Evolutionary conservation across 2,888 invertebrate species (phyloP).

Genomic region (Campoletis raptor): DNA sequence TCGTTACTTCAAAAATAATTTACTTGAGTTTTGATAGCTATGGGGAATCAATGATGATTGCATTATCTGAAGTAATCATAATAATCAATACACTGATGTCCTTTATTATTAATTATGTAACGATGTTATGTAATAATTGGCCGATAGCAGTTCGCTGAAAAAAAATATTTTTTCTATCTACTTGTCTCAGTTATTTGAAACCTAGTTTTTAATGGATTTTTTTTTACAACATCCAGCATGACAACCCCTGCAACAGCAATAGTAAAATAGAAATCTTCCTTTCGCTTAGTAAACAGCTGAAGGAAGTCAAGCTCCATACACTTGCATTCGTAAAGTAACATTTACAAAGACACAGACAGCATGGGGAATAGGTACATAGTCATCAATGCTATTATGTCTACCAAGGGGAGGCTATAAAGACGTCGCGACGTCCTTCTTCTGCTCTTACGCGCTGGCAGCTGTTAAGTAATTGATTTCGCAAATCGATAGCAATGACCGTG

Average conservation of each 20-base stretch:
- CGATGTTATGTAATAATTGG: not conserved
- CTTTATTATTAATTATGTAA: not conserved
- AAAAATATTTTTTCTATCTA: conserved; percentile 14
- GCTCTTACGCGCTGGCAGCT: conserved; percentile 58
- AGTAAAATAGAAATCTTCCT: conserved; percentile 34
- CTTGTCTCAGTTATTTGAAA: not conserved
- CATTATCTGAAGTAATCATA: not conserved
- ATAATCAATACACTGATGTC: not conserved
- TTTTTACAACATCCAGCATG: conserved; percentile 8
- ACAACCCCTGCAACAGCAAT: conserved; percentile 1
- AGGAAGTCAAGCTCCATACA: conserved; percentile 19
- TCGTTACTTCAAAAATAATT: not conserved
- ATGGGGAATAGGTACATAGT: conserved; percentile 2
- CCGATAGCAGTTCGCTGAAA: not conserved
- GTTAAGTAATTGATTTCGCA: conserved; percentile 71
- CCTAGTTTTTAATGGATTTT: conserved; percentile 6
- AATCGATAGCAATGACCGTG: conserved; percentile 69
- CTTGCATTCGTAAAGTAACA: not conserved
- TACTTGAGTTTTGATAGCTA: not conserved
- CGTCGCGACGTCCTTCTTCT: conserved; percentile 61
- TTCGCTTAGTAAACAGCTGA: conserved; percentile 52
- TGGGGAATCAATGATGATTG: not conserved
- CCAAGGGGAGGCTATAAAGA: conserved; percentile 51
- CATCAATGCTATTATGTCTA: conserved; percentile 32
- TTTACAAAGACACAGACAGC: not conserved